Base-by-base conservation (phyloP, 2,888 invertebrate genomes). In the Hesperia comma region DNA sequence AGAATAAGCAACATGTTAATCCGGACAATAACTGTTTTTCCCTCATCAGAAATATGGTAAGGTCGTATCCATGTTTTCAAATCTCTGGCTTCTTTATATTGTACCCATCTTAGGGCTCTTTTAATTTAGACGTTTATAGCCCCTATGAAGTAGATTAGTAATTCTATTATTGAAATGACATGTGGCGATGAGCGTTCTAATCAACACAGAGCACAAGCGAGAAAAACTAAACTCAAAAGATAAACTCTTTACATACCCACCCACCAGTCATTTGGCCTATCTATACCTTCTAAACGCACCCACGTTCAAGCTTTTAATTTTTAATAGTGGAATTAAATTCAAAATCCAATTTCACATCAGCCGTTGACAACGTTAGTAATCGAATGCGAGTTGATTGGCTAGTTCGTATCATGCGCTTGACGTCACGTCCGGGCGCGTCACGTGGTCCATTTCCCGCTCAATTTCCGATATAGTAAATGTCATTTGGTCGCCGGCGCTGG, bases 361-460 rank as follows among this genome's bases (percentile, higher is more conserved):
- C 54, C 69, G 61, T 61, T 56, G 61, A 54, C 56, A 32, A 40
- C 40, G 26, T 12, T 69, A 72, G 73, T 87, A 88, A 90, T 88
- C 87, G 84, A 90, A 89, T 85, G 78, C 76, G 72, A 77, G 79
- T 80, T 84, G 89, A 90, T 91, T 90, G 89, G 88, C 85, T 83
- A 83, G 86, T 86, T 84, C 85, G 79, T 83, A 83, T 85, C 84
- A 82, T 81, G 80, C 79, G 82, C 82, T 86, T 87, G 86, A 86
- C 85, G 86, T 81, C 83, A 81, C 80, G 78, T 86, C 88, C 88
- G 85, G 83, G 77, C 79, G 77, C 80, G 87, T 85, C 87, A 86
- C 85, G 84, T 87, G 85, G 82, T 80, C 86, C 84, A 91, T 91
- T 90, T 92, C 91, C 91, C 82, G 80, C 76, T 73, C 83, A 84